phyloP scores from a whole-genome alignment of 1,140 invertebrate genomes.

The Cyclargus thomasi region DNA sequence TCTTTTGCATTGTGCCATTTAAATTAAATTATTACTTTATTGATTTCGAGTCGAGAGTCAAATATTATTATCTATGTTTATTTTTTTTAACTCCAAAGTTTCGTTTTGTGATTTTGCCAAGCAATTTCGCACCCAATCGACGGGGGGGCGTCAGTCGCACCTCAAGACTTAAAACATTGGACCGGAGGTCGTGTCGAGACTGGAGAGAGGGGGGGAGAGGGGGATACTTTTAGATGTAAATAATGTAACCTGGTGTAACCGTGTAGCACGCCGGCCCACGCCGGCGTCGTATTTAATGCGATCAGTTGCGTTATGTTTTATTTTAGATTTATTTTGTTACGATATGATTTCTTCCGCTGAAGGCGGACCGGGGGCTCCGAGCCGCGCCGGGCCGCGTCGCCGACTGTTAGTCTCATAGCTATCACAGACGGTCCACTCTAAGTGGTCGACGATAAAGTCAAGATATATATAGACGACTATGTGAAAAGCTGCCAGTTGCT shows the following conservation, averaged over 20 bases:
- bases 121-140: neutral
- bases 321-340: conserved; percentile 55
- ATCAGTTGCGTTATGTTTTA: conserved; percentile 49
- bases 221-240: conserved; percentile 6
- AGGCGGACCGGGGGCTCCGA: neutral
- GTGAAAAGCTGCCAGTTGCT: conserved; percentile 68
- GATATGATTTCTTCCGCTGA: conserved; percentile 4
- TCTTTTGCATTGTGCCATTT: conserved; percentile 14
- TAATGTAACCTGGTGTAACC: conserved; percentile 9
- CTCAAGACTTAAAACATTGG: conserved; percentile 2
- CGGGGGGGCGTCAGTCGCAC: neutral
- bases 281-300: conserved; percentile 48
- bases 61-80: conserved; percentile 8
- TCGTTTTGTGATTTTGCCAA: conserved; percentile 14
- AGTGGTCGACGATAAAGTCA: conserved; percentile 30
- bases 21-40: conserved; percentile 16
- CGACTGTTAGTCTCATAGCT: conserved; percentile 4
- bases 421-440: conserved; percentile 10
- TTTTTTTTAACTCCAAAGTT: conserved; percentile 10
- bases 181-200: conserved; percentile 5
- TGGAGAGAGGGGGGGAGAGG: neutral
- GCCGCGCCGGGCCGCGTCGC: neutral
- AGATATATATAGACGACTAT: conserved; percentile 45
- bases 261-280: neutral
- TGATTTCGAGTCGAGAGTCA: conserved; percentile 6